A percentile compares a stretch with the other conserved stretches of the same genome.
Conservation (phyloP, 2,797 vertebrate genomes). For the Parambassis ranga region DNA sequence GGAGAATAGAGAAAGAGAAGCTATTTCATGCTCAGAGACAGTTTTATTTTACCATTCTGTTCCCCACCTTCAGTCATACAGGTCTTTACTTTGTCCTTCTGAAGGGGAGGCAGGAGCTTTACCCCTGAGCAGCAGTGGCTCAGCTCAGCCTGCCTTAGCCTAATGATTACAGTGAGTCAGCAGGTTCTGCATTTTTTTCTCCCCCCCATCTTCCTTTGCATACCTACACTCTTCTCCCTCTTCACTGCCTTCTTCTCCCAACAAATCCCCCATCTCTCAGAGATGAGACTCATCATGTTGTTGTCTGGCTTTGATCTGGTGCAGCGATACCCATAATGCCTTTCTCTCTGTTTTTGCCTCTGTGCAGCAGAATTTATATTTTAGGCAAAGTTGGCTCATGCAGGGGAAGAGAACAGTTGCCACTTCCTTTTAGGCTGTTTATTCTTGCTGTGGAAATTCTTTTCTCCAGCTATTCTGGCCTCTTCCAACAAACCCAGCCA, state of each 20-base stretch:
- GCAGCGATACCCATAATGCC: constrained; percentile 27
- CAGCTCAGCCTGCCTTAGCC: constrained; percentile 36
- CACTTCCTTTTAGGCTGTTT: constrained; percentile 17
- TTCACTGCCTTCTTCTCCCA: constrained; percentile 29
- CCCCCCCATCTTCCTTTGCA: constrained; percentile 20
- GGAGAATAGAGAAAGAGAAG: constrained; percentile 15
- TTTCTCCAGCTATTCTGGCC: constrained; percentile 20
- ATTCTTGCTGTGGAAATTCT: constrained; percentile 11
- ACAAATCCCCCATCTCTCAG: constrained; percentile 50
- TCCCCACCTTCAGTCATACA: constrained; percentile 31
- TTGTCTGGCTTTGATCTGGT: constrained; percentile 55
- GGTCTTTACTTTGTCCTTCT: constrained; percentile 60
- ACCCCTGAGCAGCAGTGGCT: constrained; percentile 44
- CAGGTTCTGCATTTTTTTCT: constrained; percentile 55
- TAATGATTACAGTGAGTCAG: constrained; percentile 78
- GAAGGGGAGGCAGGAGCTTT: constrained; percentile 59
- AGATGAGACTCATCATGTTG: constrained; percentile 53
- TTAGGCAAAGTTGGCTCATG: constrained; percentile 2
- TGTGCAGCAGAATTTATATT: constrained; percentile 9
- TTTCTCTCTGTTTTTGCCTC: constrained; percentile 10
- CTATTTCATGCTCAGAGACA: constrained; percentile 28
- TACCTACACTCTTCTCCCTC: constrained; percentile 29
- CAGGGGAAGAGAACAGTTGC: constrained; percentile 2
- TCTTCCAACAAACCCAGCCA: constrained; percentile 15
- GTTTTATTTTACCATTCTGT: constrained; percentile 39